Evolutionary conservation across 53 echinoderm and acorn worm genomes (phyloP).

Genomic region (Paracentrotus lividus): DNA sequence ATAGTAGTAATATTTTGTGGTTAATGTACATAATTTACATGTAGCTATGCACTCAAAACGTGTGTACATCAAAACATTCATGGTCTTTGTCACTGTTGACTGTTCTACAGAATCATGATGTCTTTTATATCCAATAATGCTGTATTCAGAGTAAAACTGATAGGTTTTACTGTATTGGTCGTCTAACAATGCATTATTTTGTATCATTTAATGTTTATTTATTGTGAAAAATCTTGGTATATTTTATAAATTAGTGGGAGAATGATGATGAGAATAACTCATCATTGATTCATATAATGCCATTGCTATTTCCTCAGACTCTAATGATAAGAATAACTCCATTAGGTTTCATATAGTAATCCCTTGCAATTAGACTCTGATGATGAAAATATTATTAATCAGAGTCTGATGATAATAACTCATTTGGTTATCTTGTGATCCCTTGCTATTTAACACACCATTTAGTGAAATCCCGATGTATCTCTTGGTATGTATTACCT

Average conservation of each 20-base stretch:
- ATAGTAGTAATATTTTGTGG: not conserved
- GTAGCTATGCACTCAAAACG: not conserved
- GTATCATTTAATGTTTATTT: not conserved
- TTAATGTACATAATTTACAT: not conserved
- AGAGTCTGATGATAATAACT: constrained; percentile 1
- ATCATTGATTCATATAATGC: not conserved
- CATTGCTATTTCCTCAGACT: not conserved
- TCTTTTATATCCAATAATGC: not conserved
- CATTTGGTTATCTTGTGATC: constrained; percentile 44
- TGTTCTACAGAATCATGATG: not conserved
- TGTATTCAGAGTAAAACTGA: not conserved
- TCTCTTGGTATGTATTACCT: constrained; percentile 76
- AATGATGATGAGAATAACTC: not conserved
- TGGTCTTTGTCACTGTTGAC: not conserved
- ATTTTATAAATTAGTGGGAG: not conserved
- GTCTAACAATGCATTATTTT: not conserved
- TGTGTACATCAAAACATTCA: not conserved
- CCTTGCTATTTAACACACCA: constrained; percentile 45
- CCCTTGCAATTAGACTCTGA: not conserved
- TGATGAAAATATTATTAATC: no score
- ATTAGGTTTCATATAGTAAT: not conserved
- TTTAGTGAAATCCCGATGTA: constrained; percentile 72
- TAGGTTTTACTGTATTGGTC: not conserved
- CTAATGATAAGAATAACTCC: not conserved
- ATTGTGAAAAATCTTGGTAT: not conserved